Percentiles rank a stretch among this genome's conserved stretches.
Conservation (phyloP, 2,888 invertebrate species). For the Sphinx pinastri region DNA sequence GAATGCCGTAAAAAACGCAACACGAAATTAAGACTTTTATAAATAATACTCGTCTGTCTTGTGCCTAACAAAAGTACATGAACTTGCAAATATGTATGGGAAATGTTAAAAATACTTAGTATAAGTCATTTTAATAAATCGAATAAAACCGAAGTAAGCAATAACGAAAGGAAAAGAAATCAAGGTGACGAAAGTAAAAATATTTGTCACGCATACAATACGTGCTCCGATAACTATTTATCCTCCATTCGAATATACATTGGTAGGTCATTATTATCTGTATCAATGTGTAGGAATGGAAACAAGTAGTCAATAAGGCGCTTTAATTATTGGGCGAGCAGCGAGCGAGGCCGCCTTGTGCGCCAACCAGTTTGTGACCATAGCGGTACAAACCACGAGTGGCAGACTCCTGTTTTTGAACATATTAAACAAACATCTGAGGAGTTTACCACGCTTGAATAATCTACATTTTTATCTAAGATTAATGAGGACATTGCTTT, state of each 20-base stretch:
- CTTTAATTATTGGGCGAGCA: slow-evolving; percentile 75
- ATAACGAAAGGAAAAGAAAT: slow-evolving; percentile 28
- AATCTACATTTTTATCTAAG: neutral
- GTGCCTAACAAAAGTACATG: too few species aligned
- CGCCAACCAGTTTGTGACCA: slow-evolving; percentile 77
- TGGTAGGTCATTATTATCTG: slow-evolving; percentile 59
- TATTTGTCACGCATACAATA: slow-evolving; percentile 49
- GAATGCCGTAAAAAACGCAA: too few species aligned
- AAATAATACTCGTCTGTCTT: too few species aligned
- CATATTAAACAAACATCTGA: slow-evolving; percentile 2
- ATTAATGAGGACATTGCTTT: neutral
- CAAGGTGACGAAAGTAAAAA: slow-evolving; percentile 46
- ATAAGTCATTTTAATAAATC: neutral
- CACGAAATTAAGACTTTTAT: too few species aligned
- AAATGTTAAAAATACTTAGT: neutral
- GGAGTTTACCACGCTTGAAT: neutral
- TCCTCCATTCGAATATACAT: slow-evolving; percentile 57
- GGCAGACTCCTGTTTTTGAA: slow-evolving; percentile 32
- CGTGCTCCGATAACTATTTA: slow-evolving; percentile 53
- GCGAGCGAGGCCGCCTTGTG: slow-evolving; percentile 75
- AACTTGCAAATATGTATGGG: neutral
- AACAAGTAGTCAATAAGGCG: slow-evolving; percentile 77
- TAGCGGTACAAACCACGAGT: slow-evolving; percentile 58
- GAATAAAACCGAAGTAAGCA: slow-evolving; percentile 4
- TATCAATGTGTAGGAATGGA: slow-evolving; percentile 70